Percentiles rank a stretch among this genome's conserved stretches.
Conservation (phyloP, 2,797 vertebrate species). For the Mergus octosetaceus region DNA sequence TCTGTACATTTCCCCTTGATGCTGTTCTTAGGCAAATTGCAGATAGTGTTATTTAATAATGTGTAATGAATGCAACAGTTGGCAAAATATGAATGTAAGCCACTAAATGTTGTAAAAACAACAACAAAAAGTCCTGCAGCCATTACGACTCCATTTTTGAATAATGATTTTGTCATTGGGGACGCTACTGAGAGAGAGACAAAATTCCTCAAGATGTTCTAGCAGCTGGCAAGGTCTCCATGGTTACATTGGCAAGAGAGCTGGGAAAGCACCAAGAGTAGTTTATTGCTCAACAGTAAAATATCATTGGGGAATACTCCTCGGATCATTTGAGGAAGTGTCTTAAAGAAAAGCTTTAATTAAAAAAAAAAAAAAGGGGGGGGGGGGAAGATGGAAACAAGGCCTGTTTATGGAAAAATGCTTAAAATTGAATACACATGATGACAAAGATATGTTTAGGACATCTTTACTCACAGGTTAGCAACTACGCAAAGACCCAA, state of each 20-base stretch:
- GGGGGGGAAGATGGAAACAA: not conserved
- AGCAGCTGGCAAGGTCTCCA: constrained; percentile 33
- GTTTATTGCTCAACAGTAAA: not conserved
- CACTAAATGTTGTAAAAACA: not conserved
- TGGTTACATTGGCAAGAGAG: not conserved
- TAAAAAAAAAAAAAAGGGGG: not conserved
- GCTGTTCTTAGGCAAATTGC: not conserved
- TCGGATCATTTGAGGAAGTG: not conserved
- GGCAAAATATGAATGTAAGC: not conserved
- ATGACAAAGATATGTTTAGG: not conserved
- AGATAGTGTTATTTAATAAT: not conserved
- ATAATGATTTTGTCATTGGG: not conserved
- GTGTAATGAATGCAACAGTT: not conserved
- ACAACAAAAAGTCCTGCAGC: not conserved
- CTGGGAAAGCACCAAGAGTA: not conserved
- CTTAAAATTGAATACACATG: not conserved
- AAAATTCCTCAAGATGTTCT: constrained; percentile 23
- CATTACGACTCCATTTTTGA: not conserved
- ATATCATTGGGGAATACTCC: not conserved
- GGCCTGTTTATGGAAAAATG: not conserved
- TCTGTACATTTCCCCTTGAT: not conserved
- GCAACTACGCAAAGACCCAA: not conserved
- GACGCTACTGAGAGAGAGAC: not conserved
- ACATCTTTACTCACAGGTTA: not conserved
- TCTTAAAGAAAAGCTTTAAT: not conserved